Evolutionary conservation across 92 coral and sea anemone species (phyloP), one percentile per base, ranked within the genome.

Genomic region (Chrysogorgia sp.): DNA sequence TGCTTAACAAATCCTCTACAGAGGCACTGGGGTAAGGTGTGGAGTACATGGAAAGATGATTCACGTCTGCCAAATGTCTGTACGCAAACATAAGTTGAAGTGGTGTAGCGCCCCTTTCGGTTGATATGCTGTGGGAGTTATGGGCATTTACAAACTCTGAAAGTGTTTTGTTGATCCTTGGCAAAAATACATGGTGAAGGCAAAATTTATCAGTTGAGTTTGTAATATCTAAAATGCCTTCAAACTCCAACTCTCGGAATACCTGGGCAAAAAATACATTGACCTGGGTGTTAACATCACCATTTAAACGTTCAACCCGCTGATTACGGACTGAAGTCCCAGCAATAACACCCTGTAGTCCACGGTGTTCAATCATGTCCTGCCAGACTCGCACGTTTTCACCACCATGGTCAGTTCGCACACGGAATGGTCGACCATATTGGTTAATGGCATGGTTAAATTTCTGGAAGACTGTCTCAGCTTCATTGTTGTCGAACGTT

Each of bases 351-450:
- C 83, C 63, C 3, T 53, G 21, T 37, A 52, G 59, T 19, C 83
- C 83, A 37, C 49, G 62, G 29, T n/a, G 35, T 40, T n/a, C n/a
- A 33, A 48, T 52, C 83, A 78, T 78, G 59, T 71, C 41, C 48
- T 43, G 56, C 78, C 78, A 71, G 20, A 71, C 35, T 40, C 23
- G 37, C 13, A 34, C 34, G 45, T 79, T 79, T 62, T 65, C 83
- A 28, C 83, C 83, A 43, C 83, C 75, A 79, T 79, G 83, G 47
- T 79, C 83, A 43, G 83, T 34, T 48, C 83, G 23, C n/a, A 79
- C 83, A 37, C 75, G 74, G 41, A 63, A 22, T 47, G 83, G 75
- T 10, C 53, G 61, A 37, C 83, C 75, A 79, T 43, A 79, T 40
- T 5, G 41, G 32, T 35, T 41, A 29, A 78, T 37, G 21, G 75